phyloP scores from a whole-genome alignment of 2,113 vertebrate genomes.

The Pseudorhombus dupliciocellatus region DNA sequence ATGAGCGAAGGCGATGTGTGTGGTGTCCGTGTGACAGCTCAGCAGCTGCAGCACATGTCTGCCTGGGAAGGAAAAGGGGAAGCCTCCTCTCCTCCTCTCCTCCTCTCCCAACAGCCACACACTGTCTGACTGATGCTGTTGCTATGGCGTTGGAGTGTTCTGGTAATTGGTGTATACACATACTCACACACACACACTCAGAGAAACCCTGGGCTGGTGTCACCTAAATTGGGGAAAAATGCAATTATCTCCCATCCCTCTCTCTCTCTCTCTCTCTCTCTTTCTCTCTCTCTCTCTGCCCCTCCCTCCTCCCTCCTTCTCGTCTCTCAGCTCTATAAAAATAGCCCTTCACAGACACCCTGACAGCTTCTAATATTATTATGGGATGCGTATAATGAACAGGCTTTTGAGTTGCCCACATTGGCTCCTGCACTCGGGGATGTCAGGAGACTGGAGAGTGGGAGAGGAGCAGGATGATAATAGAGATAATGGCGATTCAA shows the following conservation, averaged over 20 bases:
- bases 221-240: conserved; percentile 61
- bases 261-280: conserved; percentile 14
- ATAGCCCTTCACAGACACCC: conserved; percentile 62
- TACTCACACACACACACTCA: conserved; percentile 27
- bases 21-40: conserved; percentile 74
- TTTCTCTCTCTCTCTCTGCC: conserved; percentile 13
- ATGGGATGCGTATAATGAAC: conserved; percentile 67
- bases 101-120: conserved; percentile 48
- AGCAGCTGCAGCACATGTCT: conserved; percentile 66
- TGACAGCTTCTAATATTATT: conserved; percentile 67
- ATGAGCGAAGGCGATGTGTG: conserved; percentile 55
- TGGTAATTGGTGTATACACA: conserved; percentile 66
- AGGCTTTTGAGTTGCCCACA: conserved; percentile 44
- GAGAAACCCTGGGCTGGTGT: conserved; percentile 58
- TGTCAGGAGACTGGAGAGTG: conserved; percentile 40
- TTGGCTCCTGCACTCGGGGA: conserved; percentile 37
- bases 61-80: conserved; percentile 66
- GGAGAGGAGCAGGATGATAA: conserved; percentile 28
- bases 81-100: conserved; percentile 57
- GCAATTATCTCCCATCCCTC: conserved; percentile 70
- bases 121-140: conserved; percentile 77
- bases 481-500: conserved; percentile 56
- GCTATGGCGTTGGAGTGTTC: conserved; percentile 81
- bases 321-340: conserved; percentile 65
- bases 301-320: conserved; percentile 24